These are phyloP conservation scores for Thereva unica DNA, from an alignment of 2,888 invertebrate species.

Conservation along the genomic window DNA sequence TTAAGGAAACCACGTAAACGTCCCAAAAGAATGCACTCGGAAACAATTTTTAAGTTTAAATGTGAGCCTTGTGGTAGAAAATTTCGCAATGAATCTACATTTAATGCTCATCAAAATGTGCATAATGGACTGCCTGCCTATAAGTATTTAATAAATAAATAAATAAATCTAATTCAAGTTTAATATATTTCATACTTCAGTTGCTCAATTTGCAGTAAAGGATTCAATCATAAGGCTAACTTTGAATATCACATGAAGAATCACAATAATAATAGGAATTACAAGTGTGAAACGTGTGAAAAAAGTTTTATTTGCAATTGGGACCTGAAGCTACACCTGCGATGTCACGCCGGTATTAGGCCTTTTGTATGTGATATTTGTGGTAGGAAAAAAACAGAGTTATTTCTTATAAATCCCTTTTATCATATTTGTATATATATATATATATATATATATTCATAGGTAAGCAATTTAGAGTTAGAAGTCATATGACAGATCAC, in stretches of 20 bases:
- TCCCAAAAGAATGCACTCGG: conserved; percentile 5
- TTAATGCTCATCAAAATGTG: conserved; percentile 36
- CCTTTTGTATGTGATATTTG: conserved; percentile 37
- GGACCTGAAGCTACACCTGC: conserved; percentile 37
- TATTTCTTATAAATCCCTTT: neutral
- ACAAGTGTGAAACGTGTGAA: conserved; percentile 30
- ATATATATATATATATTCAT: neutral
- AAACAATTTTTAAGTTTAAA: neutral
- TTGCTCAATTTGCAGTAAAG: conserved; percentile 34
- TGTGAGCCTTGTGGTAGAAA: conserved; percentile 28
- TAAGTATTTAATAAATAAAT: conserved; percentile 21
- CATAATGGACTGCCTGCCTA: conserved; percentile 39
- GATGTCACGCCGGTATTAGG: conserved; percentile 27
- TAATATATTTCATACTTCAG: conserved; percentile 16
- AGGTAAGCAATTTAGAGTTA: conserved; percentile 38
- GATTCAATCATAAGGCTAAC: conserved; percentile 37
- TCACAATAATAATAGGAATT: conserved; percentile 35
- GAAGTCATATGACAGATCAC: conserved; percentile 38
- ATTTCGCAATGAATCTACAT: conserved; percentile 19
- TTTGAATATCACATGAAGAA: conserved; percentile 40
- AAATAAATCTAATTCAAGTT: neutral
- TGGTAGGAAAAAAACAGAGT: conserved; percentile 18
- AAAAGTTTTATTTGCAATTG: conserved; percentile 35
- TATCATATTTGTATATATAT: neutral
- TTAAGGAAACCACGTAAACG: neutral